A percentile compares a stretch with the other conserved stretches of the same genome.
These are phyloP conservation scores for Actias luna DNA, from an alignment of 2,888 invertebrate species.

Conservation along the genomic window DNA sequence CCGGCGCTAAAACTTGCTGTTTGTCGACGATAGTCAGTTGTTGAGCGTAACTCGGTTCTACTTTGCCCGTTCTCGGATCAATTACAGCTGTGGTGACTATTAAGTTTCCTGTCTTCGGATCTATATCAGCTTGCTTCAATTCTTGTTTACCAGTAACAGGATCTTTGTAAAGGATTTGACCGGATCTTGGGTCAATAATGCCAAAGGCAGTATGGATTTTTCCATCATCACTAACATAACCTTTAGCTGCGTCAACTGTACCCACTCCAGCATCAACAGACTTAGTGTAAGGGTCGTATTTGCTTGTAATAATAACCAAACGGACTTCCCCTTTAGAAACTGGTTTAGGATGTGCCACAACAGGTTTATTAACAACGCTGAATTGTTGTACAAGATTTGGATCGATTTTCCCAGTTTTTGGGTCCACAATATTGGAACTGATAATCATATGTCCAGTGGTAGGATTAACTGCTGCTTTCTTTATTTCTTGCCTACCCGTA, in stretches of 20 bases:
- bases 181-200: constrained; percentile 82
- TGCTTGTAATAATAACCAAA: constrained; percentile 73
- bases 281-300: constrained; percentile 83
- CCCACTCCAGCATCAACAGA: constrained; percentile 80
- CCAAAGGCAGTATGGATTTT: constrained; percentile 83
- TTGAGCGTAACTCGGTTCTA: constrained; percentile 80
- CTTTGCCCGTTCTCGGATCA: constrained; percentile 83
- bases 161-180: constrained; percentile 81
- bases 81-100: constrained; percentile 80
- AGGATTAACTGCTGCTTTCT: constrained; percentile 80
- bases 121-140: constrained; percentile 82
- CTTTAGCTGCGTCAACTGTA: constrained; percentile 78
- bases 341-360: constrained; percentile 65
- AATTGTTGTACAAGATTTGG: constrained; percentile 79
- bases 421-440: constrained; percentile 80
- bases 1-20: constrained; percentile 64
- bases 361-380: constrained; percentile 70
- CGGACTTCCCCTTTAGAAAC: constrained; percentile 67
- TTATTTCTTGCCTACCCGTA: constrained; percentile 79
- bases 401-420: constrained; percentile 82
- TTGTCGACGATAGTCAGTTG: constrained; percentile 78
- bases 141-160: constrained; percentile 83
- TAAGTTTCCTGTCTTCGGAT: constrained; percentile 82
- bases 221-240: constrained; percentile 78
- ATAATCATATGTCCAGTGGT: constrained; percentile 80